These are phyloP conservation scores for Neoscelio sp. DNA, from an alignment of 2,888 invertebrate genomes.

Conservation along the genomic window DNA sequence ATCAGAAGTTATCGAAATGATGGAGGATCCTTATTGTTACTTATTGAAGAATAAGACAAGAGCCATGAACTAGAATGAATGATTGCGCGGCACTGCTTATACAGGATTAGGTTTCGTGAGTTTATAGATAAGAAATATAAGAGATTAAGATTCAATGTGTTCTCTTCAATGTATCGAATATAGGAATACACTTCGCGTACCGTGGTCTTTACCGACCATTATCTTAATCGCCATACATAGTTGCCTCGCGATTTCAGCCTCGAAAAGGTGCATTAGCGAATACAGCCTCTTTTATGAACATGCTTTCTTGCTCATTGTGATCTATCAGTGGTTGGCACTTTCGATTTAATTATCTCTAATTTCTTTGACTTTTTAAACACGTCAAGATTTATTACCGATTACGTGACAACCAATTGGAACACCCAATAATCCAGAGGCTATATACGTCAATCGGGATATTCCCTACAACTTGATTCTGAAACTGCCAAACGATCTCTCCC, in stretches of 20 bases:
- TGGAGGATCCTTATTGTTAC: no score
- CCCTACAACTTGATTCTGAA: no score
- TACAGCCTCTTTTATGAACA: slow-evolving; percentile 2
- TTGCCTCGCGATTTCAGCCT: slow-evolving; percentile 52
- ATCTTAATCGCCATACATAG: slow-evolving; percentile 31
- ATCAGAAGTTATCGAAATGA: no score
- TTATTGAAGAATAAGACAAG: no score
- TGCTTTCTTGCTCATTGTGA: slow-evolving; percentile 48
- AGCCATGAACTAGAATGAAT: no score
- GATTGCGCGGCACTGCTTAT: no score
- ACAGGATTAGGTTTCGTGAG: slow-evolving; percentile 69
- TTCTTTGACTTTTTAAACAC: background rate
- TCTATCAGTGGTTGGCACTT: slow-evolving; percentile 32
- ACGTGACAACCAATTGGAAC: no score
- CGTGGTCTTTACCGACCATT: no score
- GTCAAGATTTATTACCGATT: no score
- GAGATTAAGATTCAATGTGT: slow-evolving; percentile 72
- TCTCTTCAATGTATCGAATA: slow-evolving; percentile 59
- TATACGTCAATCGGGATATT: no score
- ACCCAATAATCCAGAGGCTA: no score
- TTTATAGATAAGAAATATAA: slow-evolving; percentile 70
- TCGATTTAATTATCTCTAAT: background rate
- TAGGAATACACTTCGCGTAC: slow-evolving; percentile 17
- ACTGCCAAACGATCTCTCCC: no score
- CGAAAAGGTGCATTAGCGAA: slow-evolving; percentile 45